phyloP scores from a whole-genome alignment of 2,888 invertebrate genomes.

The Drosophila mimetica region DNA sequence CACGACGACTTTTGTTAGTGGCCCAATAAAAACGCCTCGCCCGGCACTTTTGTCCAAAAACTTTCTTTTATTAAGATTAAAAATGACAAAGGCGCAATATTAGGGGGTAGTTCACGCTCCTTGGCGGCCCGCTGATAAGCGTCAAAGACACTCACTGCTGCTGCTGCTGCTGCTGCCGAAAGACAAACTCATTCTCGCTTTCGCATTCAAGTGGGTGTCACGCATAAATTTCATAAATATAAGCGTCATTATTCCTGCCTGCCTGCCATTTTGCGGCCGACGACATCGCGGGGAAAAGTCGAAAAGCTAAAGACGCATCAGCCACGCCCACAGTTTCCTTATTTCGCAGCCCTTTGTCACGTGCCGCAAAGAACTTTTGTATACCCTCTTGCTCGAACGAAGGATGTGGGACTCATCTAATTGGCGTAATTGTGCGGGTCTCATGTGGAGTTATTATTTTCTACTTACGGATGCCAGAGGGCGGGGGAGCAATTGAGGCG shows the following conservation, averaged over 20 bases:
- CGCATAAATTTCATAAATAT: constrained; percentile 82
- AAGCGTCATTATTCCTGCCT: constrained; percentile 75
- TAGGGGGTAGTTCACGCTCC: constrained; percentile 35
- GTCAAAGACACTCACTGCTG: constrained; percentile 29
- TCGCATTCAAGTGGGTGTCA: constrained; percentile 76
- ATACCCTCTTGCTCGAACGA: constrained; percentile 23
- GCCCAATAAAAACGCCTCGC: constrained; percentile 57
- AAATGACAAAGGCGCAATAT: constrained; percentile 66
- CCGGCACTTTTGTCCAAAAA: constrained; percentile 48
- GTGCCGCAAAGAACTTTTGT: constrained; percentile 66
- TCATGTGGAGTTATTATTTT: constrained; percentile 65
- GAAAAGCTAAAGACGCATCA: constrained; percentile 14
- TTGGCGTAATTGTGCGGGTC: constrained; percentile 76
- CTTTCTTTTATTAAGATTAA: constrained; percentile 79
- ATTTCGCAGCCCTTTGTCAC: constrained; percentile 68
- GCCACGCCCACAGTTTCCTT: constrained; percentile 24
- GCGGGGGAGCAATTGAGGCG: neutral
- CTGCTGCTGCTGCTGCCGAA: constrained; percentile 2
- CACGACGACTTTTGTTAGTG: constrained; percentile 46
- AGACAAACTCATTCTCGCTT: constrained; percentile 27
- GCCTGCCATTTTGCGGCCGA: constrained; percentile 69
- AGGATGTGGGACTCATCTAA: constrained; percentile 68
- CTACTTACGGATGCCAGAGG: constrained; percentile 30
- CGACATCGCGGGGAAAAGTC: constrained; percentile 9
- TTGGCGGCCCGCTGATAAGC: constrained; percentile 69